A percentile compares a stretch with the other conserved stretches of the same genome.
These are phyloP conservation scores for Eueremaeus valkanovi DNA, from an alignment of 2,888 invertebrate species.

Conservation along the genomic window DNA sequence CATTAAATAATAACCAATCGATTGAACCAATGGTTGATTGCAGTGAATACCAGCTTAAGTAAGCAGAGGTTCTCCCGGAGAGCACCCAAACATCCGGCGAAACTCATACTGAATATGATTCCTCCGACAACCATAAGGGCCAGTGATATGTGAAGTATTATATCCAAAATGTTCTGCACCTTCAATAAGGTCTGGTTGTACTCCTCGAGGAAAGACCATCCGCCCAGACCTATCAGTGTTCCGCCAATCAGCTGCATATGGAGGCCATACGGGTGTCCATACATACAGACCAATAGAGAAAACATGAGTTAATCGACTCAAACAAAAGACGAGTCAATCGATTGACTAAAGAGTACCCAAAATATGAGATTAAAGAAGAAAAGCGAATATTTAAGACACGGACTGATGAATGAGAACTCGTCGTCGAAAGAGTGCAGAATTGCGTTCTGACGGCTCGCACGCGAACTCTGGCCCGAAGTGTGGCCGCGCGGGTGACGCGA, in stretches of 20 bases:
- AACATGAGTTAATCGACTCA: too few relatives aligned
- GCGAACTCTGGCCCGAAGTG: background rate
- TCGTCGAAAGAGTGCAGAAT: constrained; percentile 39
- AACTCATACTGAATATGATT: constrained; percentile 87
- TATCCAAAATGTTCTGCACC: constrained; percentile 78
- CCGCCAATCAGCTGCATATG: constrained; percentile 88
- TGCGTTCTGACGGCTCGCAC: background rate
- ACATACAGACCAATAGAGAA: too few relatives aligned
- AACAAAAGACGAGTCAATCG: background rate
- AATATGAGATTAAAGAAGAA: constrained; percentile 82
- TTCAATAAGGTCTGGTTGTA: constrained; percentile 75
- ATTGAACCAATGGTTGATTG: background rate
- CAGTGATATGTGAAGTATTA: constrained; percentile 79
- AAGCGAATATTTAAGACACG: constrained; percentile 83
- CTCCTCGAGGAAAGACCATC: constrained; percentile 89
- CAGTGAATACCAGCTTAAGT: constrained; percentile 69
- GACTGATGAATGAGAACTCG: constrained; percentile 63
- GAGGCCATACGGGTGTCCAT: too few relatives aligned
- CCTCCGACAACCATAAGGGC: constrained; percentile 83
- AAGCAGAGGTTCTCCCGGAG: constrained; percentile 85
- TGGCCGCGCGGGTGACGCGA: background rate
- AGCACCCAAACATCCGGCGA: constrained; percentile 87
- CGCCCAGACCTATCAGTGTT: constrained; percentile 75
- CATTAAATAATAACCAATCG: background rate
- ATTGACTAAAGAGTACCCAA: constrained; percentile 66